phyloP scores from a whole-genome alignment of 2,888 invertebrate species.

The Diloba caeruleocephala region DNA sequence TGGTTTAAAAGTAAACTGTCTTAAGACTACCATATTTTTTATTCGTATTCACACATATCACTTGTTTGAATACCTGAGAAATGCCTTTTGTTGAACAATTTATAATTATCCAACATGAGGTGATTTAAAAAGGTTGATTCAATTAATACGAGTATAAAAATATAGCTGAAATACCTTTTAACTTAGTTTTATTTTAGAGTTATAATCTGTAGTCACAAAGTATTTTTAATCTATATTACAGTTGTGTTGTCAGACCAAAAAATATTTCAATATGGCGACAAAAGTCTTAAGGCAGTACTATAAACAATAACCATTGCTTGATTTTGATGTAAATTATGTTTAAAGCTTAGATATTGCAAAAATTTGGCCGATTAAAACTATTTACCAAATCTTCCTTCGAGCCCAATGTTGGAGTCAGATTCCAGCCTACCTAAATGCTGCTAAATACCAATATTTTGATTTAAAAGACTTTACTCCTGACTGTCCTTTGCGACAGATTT shows the following conservation, averaged over 20 bases:
- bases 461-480: no score
- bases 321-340: constrained; percentile 22
- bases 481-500: no score
- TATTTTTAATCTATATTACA: constrained; percentile 56
- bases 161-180: constrained; percentile 32
- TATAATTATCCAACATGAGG: neutral
- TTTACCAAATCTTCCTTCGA: no score
- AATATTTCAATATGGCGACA: constrained; percentile 44
- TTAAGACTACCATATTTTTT: constrained; percentile 45
- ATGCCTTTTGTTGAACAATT: no score
- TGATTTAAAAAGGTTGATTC: neutral
- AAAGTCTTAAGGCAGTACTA: constrained; percentile 52
- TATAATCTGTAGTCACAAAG: constrained; percentile 58
- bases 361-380: constrained; percentile 3
- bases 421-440: no score
- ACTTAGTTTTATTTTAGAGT: constrained; percentile 49
- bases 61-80: constrained; percentile 3
- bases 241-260: constrained; percentile 56
- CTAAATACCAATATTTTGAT: no score
- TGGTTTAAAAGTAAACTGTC: constrained; percentile 45
- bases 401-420: no score
- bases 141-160: constrained; percentile 32
- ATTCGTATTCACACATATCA: constrained; percentile 29
- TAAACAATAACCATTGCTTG: constrained; percentile 32
- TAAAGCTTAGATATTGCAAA: constrained; percentile 36